Percentiles rank a stretch among this genome's conserved stretches.
Evolutionary conservation across 2,797 vertebrate genomes (phyloP).

Genomic region (Cirrhinus mrigala): DNA sequence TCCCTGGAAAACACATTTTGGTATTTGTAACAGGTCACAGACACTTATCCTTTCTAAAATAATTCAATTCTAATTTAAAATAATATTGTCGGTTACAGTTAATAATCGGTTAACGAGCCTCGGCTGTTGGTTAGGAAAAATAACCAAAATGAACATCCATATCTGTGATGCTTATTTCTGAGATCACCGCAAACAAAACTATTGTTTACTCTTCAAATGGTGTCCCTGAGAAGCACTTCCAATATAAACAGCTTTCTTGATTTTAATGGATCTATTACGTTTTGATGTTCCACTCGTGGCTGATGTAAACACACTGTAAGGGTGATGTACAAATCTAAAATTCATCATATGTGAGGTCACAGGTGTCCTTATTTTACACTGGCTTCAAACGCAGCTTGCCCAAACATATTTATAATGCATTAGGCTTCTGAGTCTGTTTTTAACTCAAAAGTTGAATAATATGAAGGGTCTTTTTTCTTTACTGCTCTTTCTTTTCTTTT

Average conservation of each 20-base stretch:
- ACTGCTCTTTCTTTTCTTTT: neutral
- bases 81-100: too few relatives aligned
- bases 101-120: too few relatives aligned
- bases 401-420: constrained; percentile 28
- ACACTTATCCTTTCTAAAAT: too few relatives aligned
- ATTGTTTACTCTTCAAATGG: neutral
- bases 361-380: neutral
- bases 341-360: constrained; percentile 1
- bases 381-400: neutral
- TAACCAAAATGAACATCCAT: too few relatives aligned
- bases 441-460: constrained; percentile 2
- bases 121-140: too few relatives aligned
- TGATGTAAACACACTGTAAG: constrained; percentile 9
- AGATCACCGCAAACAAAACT: neutral
- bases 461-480: neutral
- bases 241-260: neutral
- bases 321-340: neutral
- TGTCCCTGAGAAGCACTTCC: neutral
- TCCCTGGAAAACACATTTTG: too few relatives aligned
- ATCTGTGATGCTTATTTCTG: neutral
- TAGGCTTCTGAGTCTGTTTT: neutral
- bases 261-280: neutral
- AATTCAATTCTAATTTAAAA: too few relatives aligned
- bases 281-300: neutral
- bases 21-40: too few relatives aligned